Evolutionary conservation across 2,888 invertebrate species (phyloP).

Genomic region (Molorchus minor): DNA sequence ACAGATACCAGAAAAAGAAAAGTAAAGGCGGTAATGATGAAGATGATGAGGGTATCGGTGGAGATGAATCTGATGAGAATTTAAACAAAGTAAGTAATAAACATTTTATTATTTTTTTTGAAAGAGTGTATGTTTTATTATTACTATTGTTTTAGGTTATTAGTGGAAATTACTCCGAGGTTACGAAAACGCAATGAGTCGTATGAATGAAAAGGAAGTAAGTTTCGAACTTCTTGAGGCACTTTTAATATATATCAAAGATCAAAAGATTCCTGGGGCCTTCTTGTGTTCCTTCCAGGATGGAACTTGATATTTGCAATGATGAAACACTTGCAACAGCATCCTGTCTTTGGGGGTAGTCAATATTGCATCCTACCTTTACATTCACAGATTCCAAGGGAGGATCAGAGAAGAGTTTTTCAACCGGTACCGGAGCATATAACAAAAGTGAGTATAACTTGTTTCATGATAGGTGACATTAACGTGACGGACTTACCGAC

Average conservation of each 20-base stretch:
- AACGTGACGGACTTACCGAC: too few relatives aligned
- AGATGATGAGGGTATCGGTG: constrained; percentile 69
- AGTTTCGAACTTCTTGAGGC: constrained; percentile 93
- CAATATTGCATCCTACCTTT: constrained; percentile 86
- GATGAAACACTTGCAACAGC: constrained; percentile 83
- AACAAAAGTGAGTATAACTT: constrained; percentile 79
- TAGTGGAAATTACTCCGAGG: constrained; percentile 64
- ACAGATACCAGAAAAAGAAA: constrained; percentile 76
- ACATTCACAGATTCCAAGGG: constrained; percentile 96
- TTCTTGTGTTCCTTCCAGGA: constrained; percentile 93
- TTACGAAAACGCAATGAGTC: constrained; percentile 76
- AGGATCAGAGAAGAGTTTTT: constrained; percentile 94
- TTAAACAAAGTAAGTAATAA: constrained; percentile 71
- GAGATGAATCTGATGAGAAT: constrained; percentile 72
- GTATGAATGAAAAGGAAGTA: constrained; percentile 89
- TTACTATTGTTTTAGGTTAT: constrained; percentile 47
- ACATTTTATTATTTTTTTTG: background rate
- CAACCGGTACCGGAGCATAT: constrained; percentile 83
- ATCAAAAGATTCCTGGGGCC: constrained; percentile 76
- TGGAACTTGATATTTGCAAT: constrained; percentile 97
- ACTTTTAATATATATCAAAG: constrained; percentile 72
- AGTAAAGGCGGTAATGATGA: constrained; percentile 66
- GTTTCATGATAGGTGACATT: too few relatives aligned
- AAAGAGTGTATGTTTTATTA: too few relatives aligned
- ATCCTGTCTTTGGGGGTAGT: constrained; percentile 68